phyloP scores from a whole-genome alignment of 2,888 invertebrate genomes.

The Chromoteleia sp. region DNA sequence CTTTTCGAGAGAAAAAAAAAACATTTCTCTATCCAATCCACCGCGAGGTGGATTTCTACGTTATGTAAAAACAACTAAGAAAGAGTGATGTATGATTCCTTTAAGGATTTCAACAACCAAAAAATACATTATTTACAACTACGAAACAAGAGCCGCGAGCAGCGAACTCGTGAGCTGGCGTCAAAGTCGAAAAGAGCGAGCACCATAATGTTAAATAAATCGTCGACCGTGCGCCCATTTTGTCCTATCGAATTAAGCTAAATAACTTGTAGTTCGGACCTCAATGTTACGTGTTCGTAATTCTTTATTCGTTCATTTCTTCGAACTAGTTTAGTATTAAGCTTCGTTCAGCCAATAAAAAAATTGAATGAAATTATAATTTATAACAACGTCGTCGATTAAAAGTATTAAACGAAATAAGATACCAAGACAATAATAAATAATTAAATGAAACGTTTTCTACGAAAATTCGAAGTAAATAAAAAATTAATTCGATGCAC shows the following conservation, averaged over 20 bases:
- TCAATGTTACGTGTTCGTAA: constrained; percentile 53
- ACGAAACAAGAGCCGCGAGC: constrained; percentile 56
- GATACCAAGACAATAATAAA: background rate
- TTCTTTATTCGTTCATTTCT: constrained; percentile 6
- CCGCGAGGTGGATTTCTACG: constrained; percentile 64
- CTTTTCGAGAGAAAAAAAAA: constrained; percentile 52
- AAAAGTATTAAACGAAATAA: background rate
- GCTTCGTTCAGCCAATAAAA: constrained; percentile 51
- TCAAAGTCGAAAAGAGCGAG: constrained; percentile 67
- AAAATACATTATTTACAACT: constrained; percentile 68
- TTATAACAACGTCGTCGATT: background rate
- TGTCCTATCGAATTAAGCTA: constrained; percentile 46
- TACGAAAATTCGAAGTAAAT: background rate
- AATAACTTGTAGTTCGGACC: constrained; percentile 45
- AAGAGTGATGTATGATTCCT: constrained; percentile 55
- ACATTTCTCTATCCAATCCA: constrained; percentile 70
- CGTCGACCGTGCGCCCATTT: constrained; percentile 53
- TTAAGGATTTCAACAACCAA: constrained; percentile 66
- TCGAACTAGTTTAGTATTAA: constrained; percentile 54
- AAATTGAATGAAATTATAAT: constrained; percentile 18
- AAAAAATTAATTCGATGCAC: background rate
- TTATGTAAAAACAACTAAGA: constrained; percentile 67
- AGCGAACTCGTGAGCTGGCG: constrained; percentile 64
- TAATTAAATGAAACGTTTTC: background rate
- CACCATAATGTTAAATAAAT: constrained; percentile 62